These are phyloP conservation scores for Argya squamiceps DNA, from an alignment of 2,797 vertebrate genomes.

Conservation along the genomic window DNA sequence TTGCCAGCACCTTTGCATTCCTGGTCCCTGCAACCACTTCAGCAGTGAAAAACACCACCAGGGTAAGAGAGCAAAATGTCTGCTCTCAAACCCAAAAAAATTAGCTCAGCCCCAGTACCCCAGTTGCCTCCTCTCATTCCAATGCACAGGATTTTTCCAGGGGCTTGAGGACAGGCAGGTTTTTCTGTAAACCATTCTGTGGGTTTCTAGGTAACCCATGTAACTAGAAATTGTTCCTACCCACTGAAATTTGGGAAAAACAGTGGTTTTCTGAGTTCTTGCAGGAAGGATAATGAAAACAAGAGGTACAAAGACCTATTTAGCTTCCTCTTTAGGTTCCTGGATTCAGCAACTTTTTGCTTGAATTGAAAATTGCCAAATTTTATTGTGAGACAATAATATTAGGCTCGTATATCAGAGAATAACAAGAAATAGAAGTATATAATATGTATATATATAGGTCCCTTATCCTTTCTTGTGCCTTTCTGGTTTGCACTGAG, in stretches of 20 bases:
- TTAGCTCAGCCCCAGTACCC: not conserved
- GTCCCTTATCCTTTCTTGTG: not conserved
- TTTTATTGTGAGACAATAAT: not conserved
- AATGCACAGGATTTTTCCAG: not conserved
- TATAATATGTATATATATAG: too few relatives aligned
- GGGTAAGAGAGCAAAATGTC: not conserved
- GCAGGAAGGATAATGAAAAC: not conserved
- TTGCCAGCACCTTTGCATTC: not conserved
- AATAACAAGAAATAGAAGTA: not conserved
- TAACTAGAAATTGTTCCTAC: not conserved
- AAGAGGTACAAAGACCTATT: not conserved
- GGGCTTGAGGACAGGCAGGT: not conserved
- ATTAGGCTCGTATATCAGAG: not conserved
- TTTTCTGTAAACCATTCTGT: not conserved
- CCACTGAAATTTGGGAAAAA: not conserved
- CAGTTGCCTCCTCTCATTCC: not conserved
- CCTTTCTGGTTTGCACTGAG: not conserved
- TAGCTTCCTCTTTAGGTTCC: not conserved
- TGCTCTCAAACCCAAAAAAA: not conserved
- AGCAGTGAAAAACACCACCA: not conserved
- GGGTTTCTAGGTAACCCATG: not conserved
- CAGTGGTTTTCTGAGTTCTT: not conserved
- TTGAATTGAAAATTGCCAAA: not conserved
- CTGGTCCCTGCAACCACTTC: not conserved
- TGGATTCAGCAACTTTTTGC: not conserved